A percentile compares a stretch with the other conserved stretches of the same genome.
These are phyloP conservation scores for Plodia interpunctella DNA, from an alignment of 1,140 invertebrate genomes.

Conservation along the genomic window DNA sequence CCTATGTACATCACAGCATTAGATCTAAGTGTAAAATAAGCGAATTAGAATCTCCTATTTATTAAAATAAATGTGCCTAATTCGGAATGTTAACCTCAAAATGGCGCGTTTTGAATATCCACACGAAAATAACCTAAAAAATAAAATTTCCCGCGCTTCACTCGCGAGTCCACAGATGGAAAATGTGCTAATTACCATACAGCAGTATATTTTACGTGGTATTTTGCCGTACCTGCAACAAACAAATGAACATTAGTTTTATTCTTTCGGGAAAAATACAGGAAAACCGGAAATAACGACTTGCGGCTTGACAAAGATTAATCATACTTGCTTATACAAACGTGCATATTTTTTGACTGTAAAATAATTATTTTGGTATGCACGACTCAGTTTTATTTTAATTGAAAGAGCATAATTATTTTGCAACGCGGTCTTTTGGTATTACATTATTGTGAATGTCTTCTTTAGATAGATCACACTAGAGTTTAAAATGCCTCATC, in stretches of 20 bases:
- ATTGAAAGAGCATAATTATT: no score
- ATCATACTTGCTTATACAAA: background rate
- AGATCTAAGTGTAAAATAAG: no score
- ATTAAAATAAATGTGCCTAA: no score
- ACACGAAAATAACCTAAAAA: background rate
- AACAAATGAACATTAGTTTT: constrained; percentile 3
- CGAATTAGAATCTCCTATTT: no score
- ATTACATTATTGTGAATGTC: no score
- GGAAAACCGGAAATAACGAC: constrained; percentile 1
- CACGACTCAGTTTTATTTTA: no score
- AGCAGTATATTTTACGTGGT: background rate
- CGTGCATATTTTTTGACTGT: background rate
- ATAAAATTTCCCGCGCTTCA: background rate
- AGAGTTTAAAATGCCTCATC: no score
- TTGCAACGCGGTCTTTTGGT: no score
- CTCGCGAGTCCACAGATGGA: background rate
- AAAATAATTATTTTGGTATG: background rate
- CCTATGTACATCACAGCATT: no score
- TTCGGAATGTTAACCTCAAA: background rate
- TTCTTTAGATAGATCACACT: no score
- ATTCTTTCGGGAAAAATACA: background rate
- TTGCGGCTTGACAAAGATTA: constrained; percentile 2
- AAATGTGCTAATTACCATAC: constrained; percentile 5
- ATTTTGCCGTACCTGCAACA: constrained; percentile 4
- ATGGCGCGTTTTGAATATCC: background rate